Conservation (phyloP, 2,113 vertebrate species). For the Caretta caretta region DNA sequence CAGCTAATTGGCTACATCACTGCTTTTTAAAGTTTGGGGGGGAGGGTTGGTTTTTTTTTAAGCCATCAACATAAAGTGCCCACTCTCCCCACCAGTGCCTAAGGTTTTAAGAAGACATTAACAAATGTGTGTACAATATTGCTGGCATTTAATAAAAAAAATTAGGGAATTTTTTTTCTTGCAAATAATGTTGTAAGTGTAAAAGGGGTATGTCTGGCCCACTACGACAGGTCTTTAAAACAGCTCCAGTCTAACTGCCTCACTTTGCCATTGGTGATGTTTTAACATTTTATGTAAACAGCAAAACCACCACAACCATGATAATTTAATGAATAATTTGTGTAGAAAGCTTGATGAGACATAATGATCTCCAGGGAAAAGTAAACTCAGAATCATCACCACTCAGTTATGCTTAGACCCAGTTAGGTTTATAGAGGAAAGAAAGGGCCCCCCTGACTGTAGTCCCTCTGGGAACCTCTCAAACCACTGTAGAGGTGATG, state of each 20-base stretch:
- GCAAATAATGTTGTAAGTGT: not conserved
- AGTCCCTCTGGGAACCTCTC: not conserved
- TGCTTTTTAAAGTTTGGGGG: not conserved
- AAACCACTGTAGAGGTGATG: not conserved
- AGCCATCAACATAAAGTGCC: not conserved
- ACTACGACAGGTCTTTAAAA: not conserved
- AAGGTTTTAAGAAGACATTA: not conserved
- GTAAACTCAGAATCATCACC: too few species aligned
- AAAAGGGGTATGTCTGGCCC: not conserved
- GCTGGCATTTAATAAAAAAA: not conserved
- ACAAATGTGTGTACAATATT: not conserved
- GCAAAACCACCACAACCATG: too few species aligned
- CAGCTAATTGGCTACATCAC: not conserved
- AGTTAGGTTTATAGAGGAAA: not conserved
- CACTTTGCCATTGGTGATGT: not conserved
- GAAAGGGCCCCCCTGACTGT: not conserved
- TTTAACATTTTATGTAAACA: too few species aligned
- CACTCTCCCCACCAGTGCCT: constrained; percentile 4
- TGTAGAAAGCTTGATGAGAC: not conserved
- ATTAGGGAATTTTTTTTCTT: not conserved
- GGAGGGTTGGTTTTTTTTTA: not conserved
- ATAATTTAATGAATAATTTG: not conserved
- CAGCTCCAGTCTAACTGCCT: not conserved
- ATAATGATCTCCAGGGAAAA: not conserved
- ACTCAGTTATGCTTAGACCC: not conserved